Conservation (phyloP, 2,888 invertebrate species). For the Peribatodes rhomboidaria region DNA sequence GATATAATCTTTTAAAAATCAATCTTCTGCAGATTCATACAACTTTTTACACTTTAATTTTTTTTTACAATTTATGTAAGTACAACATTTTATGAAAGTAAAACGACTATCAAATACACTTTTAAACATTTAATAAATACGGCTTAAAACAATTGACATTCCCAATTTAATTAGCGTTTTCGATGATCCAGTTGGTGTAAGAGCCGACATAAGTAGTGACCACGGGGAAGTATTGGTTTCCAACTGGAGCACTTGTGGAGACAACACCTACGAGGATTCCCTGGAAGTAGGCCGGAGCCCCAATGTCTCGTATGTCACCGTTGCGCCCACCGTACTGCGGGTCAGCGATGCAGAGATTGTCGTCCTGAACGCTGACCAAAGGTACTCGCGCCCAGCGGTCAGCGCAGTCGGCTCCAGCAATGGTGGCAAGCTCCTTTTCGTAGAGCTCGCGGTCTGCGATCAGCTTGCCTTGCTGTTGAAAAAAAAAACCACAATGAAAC, state of each 20-base stretch:
- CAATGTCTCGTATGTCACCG: conserved; percentile 27
- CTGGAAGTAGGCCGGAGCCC: conserved; percentile 24
- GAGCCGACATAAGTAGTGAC: conserved; percentile 9
- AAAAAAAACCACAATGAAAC: background rate
- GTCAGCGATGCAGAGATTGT: conserved; percentile 21
- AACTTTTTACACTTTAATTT: too few relatives aligned
- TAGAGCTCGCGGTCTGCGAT: conserved; percentile 24
- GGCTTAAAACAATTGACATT: conserved; percentile 12
- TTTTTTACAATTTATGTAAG: too few relatives aligned
- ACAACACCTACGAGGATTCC: conserved; percentile 5
- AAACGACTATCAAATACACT: background rate
- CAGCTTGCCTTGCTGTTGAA: conserved; percentile 30
- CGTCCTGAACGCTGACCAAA: background rate
- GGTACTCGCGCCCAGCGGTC: conserved; percentile 19
- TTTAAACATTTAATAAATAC: conserved; percentile 17
- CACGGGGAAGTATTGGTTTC: conserved; percentile 29
- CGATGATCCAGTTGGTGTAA: conserved; percentile 35
- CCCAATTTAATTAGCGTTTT: conserved; percentile 20
- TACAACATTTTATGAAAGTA: too few relatives aligned
- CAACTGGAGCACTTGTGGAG: conserved; percentile 4
- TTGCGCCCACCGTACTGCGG: conserved; percentile 31
- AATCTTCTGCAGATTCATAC: too few relatives aligned
- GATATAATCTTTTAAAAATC: too few relatives aligned
- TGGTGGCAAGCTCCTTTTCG: conserved; percentile 14
- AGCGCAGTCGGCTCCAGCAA: background rate